Percentiles rank a stretch among this genome's conserved stretches.
Evolutionary conservation across 1,140 invertebrate species (phyloP).

Genomic region (Neodiprion pinetum): DNA sequence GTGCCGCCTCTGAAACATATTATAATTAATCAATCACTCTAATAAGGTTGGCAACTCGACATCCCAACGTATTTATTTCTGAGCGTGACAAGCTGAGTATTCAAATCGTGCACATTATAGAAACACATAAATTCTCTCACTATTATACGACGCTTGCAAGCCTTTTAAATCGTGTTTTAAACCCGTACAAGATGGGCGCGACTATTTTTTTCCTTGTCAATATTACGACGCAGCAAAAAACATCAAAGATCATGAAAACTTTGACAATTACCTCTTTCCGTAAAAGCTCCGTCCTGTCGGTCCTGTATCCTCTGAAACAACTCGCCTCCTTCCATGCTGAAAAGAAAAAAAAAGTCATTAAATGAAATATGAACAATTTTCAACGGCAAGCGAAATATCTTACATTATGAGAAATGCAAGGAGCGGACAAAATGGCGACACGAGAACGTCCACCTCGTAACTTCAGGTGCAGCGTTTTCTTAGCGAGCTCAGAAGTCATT

Average conservation of each 20-base stretch:
- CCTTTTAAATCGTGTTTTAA: too few species aligned
- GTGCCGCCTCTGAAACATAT: conserved; percentile 77
- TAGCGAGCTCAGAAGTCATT: background rate
- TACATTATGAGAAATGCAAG: background rate
- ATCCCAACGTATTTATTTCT: too few species aligned
- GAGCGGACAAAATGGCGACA: background rate
- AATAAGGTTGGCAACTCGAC: too few species aligned
- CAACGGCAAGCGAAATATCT: background rate
- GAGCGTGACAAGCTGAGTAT: too few species aligned
- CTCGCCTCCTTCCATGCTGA: conserved; percentile 95
- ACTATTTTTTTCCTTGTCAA: too few species aligned
- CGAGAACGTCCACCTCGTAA: background rate
- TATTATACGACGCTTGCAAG: too few species aligned
- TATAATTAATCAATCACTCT: conserved; percentile 27
- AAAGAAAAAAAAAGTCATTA: conserved; percentile 44
- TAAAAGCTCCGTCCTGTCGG: conserved; percentile 90
- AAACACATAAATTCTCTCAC: too few species aligned
- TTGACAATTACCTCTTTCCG: conserved; percentile 79
- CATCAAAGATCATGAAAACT: too few species aligned
- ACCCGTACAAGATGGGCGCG: too few species aligned
- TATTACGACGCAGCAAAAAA: too few species aligned
- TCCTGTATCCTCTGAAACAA: conserved; percentile 97
- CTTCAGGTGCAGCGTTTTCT: background rate
- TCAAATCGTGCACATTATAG: too few species aligned
- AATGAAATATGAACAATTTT: conserved; percentile 16